These are phyloP conservation scores for Uropsilus gracilis DNA, from an alignment of 2,113 vertebrate species.

Conservation along the genomic window DNA sequence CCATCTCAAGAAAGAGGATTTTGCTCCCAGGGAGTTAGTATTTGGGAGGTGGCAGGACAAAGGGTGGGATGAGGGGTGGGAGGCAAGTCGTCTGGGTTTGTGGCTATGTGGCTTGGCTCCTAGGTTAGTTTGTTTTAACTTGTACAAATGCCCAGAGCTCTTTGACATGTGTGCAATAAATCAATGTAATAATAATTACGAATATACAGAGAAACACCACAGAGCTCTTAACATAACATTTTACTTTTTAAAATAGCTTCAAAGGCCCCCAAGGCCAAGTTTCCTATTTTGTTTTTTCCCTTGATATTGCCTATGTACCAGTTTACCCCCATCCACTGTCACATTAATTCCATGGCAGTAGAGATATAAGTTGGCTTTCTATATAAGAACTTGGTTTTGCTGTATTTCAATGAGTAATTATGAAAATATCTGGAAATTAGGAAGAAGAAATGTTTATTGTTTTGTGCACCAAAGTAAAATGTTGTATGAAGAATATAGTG, in stretches of 20 bases:
- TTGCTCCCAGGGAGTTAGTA: background rate
- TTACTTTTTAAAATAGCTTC: constrained; percentile 78
- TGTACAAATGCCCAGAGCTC: constrained; percentile 65
- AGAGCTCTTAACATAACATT: constrained; percentile 71
- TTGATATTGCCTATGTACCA: constrained; percentile 22
- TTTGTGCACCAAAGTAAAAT: background rate
- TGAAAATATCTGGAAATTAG: background rate
- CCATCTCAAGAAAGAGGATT: background rate
- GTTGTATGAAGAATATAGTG: background rate
- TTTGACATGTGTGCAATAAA: constrained; percentile 74
- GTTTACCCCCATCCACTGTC: background rate
- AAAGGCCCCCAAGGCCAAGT: constrained; percentile 43
- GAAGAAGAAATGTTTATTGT: background rate
- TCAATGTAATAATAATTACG: constrained; percentile 74
- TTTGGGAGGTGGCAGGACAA: constrained; percentile 32
- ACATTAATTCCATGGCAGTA: background rate
- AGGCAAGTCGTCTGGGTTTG: constrained; percentile 56
- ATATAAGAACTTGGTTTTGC: background rate
- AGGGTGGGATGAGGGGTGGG: background rate
- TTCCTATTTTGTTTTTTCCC: constrained; percentile 58
- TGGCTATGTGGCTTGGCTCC: constrained; percentile 67
- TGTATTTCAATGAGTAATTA: constrained; percentile 36
- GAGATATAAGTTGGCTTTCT: background rate
- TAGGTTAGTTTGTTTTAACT: constrained; percentile 71
- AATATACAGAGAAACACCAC: constrained; percentile 50